A percentile compares a stretch with the other conserved stretches of the same genome.
Conservation (phyloP, 2,888 invertebrate genomes). For the Aspidapion aeneum region DNA sequence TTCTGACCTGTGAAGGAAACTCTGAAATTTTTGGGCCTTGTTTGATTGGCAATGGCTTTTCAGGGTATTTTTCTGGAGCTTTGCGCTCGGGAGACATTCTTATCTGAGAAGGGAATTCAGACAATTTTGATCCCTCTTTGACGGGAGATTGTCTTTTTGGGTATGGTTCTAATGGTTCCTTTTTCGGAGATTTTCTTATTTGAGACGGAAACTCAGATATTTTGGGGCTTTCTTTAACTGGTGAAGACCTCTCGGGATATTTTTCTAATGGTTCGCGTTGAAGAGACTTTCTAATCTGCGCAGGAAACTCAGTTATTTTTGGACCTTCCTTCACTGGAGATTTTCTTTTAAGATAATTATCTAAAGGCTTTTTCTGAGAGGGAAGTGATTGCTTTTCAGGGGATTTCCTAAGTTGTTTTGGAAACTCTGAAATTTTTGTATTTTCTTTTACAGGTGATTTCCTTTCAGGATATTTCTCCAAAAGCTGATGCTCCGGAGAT, state of each 20-base stretch:
- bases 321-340: conserved; percentile 23
- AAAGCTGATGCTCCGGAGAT: conserved; percentile 25
- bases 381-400: conserved; percentile 21
- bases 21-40: conserved; percentile 21
- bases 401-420: conserved; percentile 26
- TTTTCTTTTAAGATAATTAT: conserved; percentile 20
- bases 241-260: conserved; percentile 24
- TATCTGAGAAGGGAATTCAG: conserved; percentile 33
- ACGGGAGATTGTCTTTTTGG: conserved; percentile 24
- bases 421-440: conserved; percentile 27
- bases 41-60: conserved; percentile 18
- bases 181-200: conserved; percentile 28
- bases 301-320: conserved; percentile 25
- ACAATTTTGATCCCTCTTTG: conserved; percentile 17
- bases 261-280: conserved; percentile 20
- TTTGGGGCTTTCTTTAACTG: conserved; percentile 17
- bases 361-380: conserved; percentile 19
- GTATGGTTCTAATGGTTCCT: conserved; percentile 26
- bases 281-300: conserved; percentile 25
- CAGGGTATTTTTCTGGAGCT: conserved; percentile 22
- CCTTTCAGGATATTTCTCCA: conserved; percentile 26
- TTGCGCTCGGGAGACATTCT: conserved; percentile 27
- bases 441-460: conserved; percentile 20
- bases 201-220: conserved; percentile 31
- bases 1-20: conserved; percentile 33